A percentile compares a stretch with the other conserved stretches of the same genome.
phyloP scores from a whole-genome alignment of 2,888 invertebrate genomes.

The Nymphalis c-album region DNA sequence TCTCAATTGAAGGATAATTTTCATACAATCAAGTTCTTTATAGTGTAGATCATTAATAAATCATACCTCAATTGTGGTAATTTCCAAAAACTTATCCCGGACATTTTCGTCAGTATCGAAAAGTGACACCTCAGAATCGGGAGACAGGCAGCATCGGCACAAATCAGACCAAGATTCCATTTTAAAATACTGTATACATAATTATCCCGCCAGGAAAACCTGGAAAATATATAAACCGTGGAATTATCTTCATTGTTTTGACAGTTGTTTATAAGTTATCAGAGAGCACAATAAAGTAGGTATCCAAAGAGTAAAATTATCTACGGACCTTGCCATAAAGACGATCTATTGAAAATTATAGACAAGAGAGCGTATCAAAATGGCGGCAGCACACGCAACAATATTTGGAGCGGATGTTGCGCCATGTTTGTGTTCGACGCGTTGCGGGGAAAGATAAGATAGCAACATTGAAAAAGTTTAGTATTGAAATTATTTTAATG shows the following conservation, averaged over 20 bases:
- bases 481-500: not conserved
- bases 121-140: conserved; percentile 69
- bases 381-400: conserved; percentile 55
- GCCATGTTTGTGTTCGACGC: conserved; percentile 24
- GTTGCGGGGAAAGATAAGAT: conserved; percentile 12
- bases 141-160: conserved; percentile 74
- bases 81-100: conserved; percentile 65
- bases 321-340: conserved; percentile 80
- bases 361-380: conserved; percentile 75
- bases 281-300: conserved; percentile 62
- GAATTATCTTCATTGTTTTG: conserved; percentile 64
- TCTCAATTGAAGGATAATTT: too few species aligned
- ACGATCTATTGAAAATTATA: conserved; percentile 77
- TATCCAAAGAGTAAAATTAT: conserved; percentile 80
- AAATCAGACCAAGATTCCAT: conserved; percentile 74
- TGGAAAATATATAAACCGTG: conserved; percentile 55
- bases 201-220: conserved; percentile 58
- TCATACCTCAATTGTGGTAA: conserved; percentile 68
- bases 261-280: conserved; percentile 59
- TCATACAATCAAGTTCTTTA: too few species aligned
- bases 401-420: conserved; percentile 44
- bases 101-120: conserved; percentile 61
- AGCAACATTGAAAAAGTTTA: not conserved
- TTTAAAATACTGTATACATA: conserved; percentile 55
- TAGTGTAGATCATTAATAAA: not conserved